Evolutionary conservation across 2,888 invertebrate species (phyloP), one percentile per base, ranked within the genome.

Genomic region (Gasteruption jaculator): DNA sequence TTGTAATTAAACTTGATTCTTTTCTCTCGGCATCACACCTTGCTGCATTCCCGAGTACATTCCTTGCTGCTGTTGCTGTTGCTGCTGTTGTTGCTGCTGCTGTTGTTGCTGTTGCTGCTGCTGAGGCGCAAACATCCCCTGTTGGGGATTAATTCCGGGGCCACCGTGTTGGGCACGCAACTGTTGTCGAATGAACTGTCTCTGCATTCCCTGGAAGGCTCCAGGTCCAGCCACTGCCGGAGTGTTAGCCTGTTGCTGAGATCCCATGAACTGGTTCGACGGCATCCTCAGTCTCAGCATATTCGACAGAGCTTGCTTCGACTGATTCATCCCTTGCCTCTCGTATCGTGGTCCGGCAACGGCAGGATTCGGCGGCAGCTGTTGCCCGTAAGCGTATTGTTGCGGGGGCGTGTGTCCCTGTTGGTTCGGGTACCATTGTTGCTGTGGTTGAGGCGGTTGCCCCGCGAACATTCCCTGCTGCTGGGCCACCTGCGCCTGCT

Each of bases 231-330:
- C 61, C 2, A 68, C 70, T 3, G 63, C 63, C 1, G 65, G 54
- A 2, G 60, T 59, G 18, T 43, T 57, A 1, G 63, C 58, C 38
- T 68, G 69, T 43, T 70, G 72, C 25, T 68, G 70, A 4, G 61
- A 56, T 0, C 65, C 65, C 57, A 74, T 69, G 37, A 73, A 73
- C 48, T 74, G 75, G 49, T 73, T 76, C 2, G 74, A 71, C 1
- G 89, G 88, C 50, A 86, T 77, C 4, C 91, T 77, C 57, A 85
- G 81, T 0, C 89, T 78, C 38, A 92, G 72, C 89, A 92, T 88
- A 60, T 89, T 84, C 36, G 87, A 86, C 25, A 92, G 73, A 0
- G 91, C 91, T 64, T 88, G 89, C 61, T 92, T 91, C 4, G 86
- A 85, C 53, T 85, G 85, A 41, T 71, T 84, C 54, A 85, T 76